phyloP scores from a whole-genome alignment of 2,888 invertebrate species.

The Calliphora vomitoria region DNA sequence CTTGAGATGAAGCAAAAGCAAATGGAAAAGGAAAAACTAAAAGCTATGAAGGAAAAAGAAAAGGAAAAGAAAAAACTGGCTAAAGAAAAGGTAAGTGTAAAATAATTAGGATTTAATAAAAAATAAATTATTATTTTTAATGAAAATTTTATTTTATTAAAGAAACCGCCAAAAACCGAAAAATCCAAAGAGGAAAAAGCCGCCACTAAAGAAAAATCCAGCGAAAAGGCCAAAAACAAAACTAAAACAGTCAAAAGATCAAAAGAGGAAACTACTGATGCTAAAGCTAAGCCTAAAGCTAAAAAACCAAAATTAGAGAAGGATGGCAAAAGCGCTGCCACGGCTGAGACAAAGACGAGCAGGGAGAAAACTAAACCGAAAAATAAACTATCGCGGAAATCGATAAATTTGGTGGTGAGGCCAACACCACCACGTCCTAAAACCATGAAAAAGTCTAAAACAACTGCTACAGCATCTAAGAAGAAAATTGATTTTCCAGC shows the following conservation, averaged over 20 bases:
- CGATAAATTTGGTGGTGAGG: slow-evolving; percentile 36
- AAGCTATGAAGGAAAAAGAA: slow-evolving; percentile 28
- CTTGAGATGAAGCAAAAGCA: slow-evolving; percentile 4
- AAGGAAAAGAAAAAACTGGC: slow-evolving; percentile 18
- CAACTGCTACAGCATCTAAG: neutral
- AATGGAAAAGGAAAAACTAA: slow-evolving; percentile 14
- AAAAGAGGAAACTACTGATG: neutral
- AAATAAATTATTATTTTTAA: too few species aligned
- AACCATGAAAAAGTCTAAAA: slow-evolving; percentile 24
- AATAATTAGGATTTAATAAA: too few species aligned
- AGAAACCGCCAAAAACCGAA: slow-evolving; percentile 22
- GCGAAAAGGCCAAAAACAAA: neutral
- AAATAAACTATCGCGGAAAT: slow-evolving; percentile 39
- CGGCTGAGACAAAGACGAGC: neutral
- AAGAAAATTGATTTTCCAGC: neutral
- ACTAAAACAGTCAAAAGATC: slow-evolving; percentile 6
- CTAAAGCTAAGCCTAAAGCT: slow-evolving; percentile 15
- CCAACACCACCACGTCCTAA: slow-evolving; percentile 39
- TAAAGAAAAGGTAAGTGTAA: slow-evolving; percentile 33
- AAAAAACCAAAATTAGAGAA: slow-evolving; percentile 38
- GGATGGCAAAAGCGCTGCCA: neutral
- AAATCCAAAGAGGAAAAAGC: slow-evolving; percentile 17
- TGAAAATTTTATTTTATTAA: neutral
- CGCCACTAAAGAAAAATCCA: neutral
- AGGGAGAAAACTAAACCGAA: slow-evolving; percentile 48